A percentile compares a stretch with the other conserved stretches of the same genome.
Conservation (phyloP, 2,797 vertebrate species). For the Triplophysa bombifrons region DNA sequence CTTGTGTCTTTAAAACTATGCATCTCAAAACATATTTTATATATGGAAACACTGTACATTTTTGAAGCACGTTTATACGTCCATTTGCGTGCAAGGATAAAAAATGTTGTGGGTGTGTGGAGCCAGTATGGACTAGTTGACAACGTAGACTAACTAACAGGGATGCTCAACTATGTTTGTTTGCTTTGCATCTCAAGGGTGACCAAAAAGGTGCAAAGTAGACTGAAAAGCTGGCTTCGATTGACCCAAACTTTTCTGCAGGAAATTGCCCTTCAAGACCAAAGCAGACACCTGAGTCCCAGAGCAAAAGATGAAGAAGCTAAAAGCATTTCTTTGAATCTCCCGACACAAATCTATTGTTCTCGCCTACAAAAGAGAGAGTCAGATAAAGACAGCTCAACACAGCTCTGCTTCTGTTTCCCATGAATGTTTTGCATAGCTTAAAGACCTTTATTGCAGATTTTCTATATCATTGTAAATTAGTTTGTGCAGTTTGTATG, state of each 20-base stretch:
- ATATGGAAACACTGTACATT: no score
- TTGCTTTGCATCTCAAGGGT: constrained; percentile 68
- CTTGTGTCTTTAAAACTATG: neutral
- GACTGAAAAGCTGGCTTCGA: constrained; percentile 62
- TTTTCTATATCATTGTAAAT: neutral
- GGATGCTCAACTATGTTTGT: constrained; percentile 39
- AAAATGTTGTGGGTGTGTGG: neutral
- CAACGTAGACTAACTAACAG: constrained; percentile 48
- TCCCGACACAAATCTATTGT: constrained; percentile 74
- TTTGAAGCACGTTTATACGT: neutral
- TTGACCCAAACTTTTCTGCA: constrained; percentile 64
- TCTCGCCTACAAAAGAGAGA: constrained; percentile 64
- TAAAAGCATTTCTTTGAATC: constrained; percentile 79
- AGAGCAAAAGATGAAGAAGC: constrained; percentile 68
- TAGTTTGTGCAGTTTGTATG: no score
- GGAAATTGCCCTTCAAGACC: constrained; percentile 75
- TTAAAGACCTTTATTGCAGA: no score
- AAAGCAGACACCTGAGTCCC: constrained; percentile 73
- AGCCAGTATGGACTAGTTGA: constrained; percentile 35
- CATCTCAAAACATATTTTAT: neutral
- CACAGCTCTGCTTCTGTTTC: constrained; percentile 68
- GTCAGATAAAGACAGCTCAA: constrained; percentile 66
- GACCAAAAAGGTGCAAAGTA: constrained; percentile 58
- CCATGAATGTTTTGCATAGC: constrained; percentile 66
- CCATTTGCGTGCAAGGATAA: constrained; percentile 17